Base-by-base conservation (phyloP, 2,113 vertebrate species). In the Lasiurus borealis region DNA sequence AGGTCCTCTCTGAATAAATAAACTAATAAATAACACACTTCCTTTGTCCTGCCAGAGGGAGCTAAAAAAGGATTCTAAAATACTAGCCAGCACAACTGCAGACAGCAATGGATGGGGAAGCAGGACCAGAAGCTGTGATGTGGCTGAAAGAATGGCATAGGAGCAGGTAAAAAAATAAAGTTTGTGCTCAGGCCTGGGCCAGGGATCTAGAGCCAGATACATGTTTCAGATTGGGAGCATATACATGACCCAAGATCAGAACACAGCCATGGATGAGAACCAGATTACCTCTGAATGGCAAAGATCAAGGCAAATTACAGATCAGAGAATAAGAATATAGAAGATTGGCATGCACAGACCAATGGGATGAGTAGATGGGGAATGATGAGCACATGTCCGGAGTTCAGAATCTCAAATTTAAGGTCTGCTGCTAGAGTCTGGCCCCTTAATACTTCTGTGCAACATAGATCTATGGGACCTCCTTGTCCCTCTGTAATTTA, bases 1-100 rank as follows among this genome's bases (percentile, higher is more conserved):
- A 34, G 31, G 18, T 91, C 48, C n/a, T 80, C 31, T 94, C 66
- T 94, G 57, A 31, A 75, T 84, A 93, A 88, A 52, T 73, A 94
- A 82, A 64, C 44, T 48, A 77, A 66, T 82, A 44, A 52, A 84
- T 85, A 66, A 66, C 15, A 86, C 72, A 88, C 80, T 59, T 96
- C 40, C 8, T 78, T 73, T 91, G 48, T 91, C 46, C 76, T 95
- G 52, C 48, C 66, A 80, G 36, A 76, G 73, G 83, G 69, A 82
- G 82, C 31, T 83, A 69, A 71, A 93, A 88, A 94, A 68, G 21
- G 27, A 57, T 85, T 78, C 25, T 85, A 48, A 85, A 68, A 31
- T 82, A 93, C 81, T 66, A 36, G 69, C 25, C 19, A 85, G n/a
- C 27, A 48, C 11, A 77, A 89, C 15, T 83, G 3, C 19, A 90